Evolutionary conservation across 2,113 vertebrate species (phyloP).

Genomic region (Addax nasomaculatus): DNA sequence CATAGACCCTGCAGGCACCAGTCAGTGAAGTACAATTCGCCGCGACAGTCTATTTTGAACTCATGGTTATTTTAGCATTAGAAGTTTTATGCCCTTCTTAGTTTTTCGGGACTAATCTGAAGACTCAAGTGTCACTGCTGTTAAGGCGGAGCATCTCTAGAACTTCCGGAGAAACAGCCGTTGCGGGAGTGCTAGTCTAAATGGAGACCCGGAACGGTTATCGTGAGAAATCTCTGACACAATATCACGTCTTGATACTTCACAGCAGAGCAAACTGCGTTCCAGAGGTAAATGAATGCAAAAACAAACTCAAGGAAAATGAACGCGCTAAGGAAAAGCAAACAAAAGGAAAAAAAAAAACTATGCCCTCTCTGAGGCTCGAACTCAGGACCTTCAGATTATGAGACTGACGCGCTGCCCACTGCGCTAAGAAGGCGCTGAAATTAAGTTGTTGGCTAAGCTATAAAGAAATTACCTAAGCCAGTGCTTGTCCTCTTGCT

Average conservation of each 20-base stretch:
- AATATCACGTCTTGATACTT: background rate
- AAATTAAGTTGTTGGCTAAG: rapidly evolving
- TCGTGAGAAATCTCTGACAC: background rate
- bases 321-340: no score
- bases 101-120: background rate
- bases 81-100: background rate
- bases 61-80: background rate
- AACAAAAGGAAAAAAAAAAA: rapidly evolving
- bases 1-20: background rate
- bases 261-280: background rate
- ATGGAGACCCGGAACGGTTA: rapidly evolving
- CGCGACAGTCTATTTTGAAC: no score
- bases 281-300: background rate
- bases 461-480: background rate
- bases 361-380: slow-evolving; percentile 6
- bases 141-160: background rate
- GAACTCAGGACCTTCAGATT: slow-evolving; percentile 65
- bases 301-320: background rate
- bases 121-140: background rate
- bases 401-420: slow-evolving; percentile 55
- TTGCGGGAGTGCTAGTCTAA: background rate
- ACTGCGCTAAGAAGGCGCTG: background rate
- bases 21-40: background rate
- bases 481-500: background rate
- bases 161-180: background rate